Percentiles rank a stretch among this genome's conserved stretches.
phyloP scores from a whole-genome alignment of 2,797 vertebrate genomes.

The Miichthys miiuy region DNA sequence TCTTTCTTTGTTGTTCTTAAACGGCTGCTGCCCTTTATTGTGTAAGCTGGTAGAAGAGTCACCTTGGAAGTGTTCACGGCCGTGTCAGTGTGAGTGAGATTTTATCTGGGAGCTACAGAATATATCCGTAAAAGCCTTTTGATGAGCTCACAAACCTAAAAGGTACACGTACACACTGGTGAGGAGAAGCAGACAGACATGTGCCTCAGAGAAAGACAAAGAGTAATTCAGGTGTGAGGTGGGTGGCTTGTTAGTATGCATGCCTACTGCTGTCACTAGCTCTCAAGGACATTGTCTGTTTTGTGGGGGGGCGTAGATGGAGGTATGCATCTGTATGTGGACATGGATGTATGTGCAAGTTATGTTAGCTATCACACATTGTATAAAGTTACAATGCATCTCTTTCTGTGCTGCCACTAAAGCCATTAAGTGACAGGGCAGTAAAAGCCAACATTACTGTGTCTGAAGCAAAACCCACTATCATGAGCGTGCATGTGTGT shows the following conservation, averaged over 20 bases:
- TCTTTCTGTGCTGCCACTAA: slow-evolving; percentile 16
- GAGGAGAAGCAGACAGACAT: slow-evolving; percentile 36
- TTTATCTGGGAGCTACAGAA: slow-evolving; percentile 41
- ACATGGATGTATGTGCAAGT: slow-evolving; percentile 28
- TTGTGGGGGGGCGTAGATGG: slow-evolving; percentile 24
- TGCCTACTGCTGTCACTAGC: slow-evolving; percentile 54
- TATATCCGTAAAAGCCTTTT: slow-evolving; percentile 28
- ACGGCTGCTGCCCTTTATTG: slow-evolving; percentile 30
- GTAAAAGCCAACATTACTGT: slow-evolving; percentile 58
- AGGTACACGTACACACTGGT: slow-evolving; percentile 10
- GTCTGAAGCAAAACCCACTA: slow-evolving; percentile 49
- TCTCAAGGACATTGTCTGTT: slow-evolving; percentile 69
- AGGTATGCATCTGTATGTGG: slow-evolving; percentile 50
- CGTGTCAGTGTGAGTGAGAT: slow-evolving; percentile 39
- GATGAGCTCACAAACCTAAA: slow-evolving; percentile 45
- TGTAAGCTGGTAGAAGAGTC: slow-evolving; percentile 31
- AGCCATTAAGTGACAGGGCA: slow-evolving; percentile 62
- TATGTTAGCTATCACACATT: slow-evolving; percentile 35
- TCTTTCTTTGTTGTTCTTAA: slow-evolving; percentile 6
- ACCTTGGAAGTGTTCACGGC: slow-evolving; percentile 45
- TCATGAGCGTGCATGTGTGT: slow-evolving; percentile 28
- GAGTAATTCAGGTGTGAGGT: slow-evolving; percentile 57
- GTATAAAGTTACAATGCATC: slow-evolving; percentile 33
- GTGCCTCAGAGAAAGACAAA: slow-evolving; percentile 22
- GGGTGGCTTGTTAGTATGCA: slow-evolving; percentile 70